Evolutionary conservation across 2,113 vertebrate species (phyloP).

Genomic region (Pogona vitticeps): DNA sequence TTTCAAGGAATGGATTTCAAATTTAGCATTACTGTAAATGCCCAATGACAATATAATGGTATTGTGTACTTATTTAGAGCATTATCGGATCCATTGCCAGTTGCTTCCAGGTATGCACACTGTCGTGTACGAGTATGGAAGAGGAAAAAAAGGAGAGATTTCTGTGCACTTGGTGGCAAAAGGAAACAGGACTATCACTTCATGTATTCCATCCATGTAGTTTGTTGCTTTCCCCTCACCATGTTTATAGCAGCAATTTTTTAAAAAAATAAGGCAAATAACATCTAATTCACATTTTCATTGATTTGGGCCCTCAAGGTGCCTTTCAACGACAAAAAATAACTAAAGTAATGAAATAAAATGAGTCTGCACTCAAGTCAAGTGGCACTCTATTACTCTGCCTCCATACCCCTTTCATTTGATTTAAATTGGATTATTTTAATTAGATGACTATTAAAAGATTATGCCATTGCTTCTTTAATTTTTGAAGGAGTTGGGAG

Average conservation of each 20-base stretch:
- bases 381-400: not conserved
- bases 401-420: not conserved
- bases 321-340: not conserved
- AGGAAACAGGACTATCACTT: not conserved
- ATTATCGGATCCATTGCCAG: not conserved
- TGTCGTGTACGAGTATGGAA: not conserved
- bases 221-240: not conserved
- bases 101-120: not conserved
- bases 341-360: not conserved
- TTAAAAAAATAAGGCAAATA: not conserved
- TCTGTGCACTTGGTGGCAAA: not conserved
- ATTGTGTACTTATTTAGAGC: not conserved
- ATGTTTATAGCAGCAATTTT: not conserved
- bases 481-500: constrained; percentile 1
- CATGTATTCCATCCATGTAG: not conserved
- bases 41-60: not conserved
- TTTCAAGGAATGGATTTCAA: not conserved
- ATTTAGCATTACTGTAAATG: not conserved
- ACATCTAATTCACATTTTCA: not conserved
- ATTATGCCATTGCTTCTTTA: not conserved
- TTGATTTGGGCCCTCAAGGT: not conserved
- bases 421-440: not conserved
- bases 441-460: not conserved
- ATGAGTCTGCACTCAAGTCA: not conserved
- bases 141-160: not conserved